A percentile compares a stretch with the other conserved stretches of the same genome.
Conservation (phyloP, 1,140 invertebrate genomes). For the Orius insidiosus region DNA sequence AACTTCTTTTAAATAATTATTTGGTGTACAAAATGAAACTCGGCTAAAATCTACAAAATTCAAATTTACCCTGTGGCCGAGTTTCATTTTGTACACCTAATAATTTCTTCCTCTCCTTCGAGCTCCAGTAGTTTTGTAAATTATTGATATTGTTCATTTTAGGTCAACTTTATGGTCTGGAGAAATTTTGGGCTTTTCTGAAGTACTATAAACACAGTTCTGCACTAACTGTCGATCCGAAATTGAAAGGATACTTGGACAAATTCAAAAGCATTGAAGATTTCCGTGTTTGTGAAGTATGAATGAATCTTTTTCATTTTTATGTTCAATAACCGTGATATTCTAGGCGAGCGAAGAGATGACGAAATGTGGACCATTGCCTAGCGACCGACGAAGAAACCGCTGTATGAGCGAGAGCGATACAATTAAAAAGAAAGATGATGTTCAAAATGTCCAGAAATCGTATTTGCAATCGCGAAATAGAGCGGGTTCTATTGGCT, state of each 20-base stretch:
- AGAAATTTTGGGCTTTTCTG: constrained; percentile 98
- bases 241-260: constrained; percentile 59
- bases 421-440: constrained; percentile 5
- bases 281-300: constrained; percentile 62
- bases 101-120: constrained; percentile 1
- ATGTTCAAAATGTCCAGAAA: neutral
- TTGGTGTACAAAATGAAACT: too few relatives aligned
- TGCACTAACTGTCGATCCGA: constrained; percentile 61
- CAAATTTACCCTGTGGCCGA: too few relatives aligned
- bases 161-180: constrained; percentile 93
- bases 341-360: constrained; percentile 8
- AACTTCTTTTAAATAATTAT: too few relatives aligned
- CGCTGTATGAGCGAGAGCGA: constrained; percentile 16
- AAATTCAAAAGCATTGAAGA: constrained; percentile 92
- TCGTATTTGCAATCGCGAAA: neutral
- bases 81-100: too few relatives aligned
- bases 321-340: neutral
- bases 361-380: constrained; percentile 9
- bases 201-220: constrained; percentile 77
- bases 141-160: constrained; percentile 21
- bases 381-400: constrained; percentile 9
- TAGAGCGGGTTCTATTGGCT: constrained; percentile 13
- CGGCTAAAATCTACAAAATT: too few relatives aligned
- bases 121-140: constrained; percentile 3
- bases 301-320: constrained; percentile 7